Base-by-base conservation (phyloP, 2,113 vertebrate species). In the Geococcyx californianus region DNA sequence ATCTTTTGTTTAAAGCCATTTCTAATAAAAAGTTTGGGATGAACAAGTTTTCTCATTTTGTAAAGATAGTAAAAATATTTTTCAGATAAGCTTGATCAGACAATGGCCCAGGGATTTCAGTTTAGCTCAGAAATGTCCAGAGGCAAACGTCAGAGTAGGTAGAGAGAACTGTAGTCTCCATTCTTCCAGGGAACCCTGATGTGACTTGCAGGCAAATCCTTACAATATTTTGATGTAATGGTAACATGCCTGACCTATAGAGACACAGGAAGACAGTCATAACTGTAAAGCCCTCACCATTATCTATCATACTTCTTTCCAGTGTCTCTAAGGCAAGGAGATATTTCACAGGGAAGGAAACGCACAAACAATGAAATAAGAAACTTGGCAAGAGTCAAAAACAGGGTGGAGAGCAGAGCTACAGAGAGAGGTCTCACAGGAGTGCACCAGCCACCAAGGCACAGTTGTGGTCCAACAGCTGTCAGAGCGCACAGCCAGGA, bases 21-120 rank as follows among this genome's bases (percentile, higher is more conserved):
- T 87, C 58, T 93, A 89, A 51, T 33, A 91, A 75, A 10, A 45
- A 36, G 49, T 14, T 87, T 70, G 73, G 40, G 69, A 75, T 84
- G 34, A 78, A 82, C 34, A 84, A 44, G 40, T 84, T 92, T 89
- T 84, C 84, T 84, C 62, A 78, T 75, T 95, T 87, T 49, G 26
- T 77, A 84, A 40, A 47, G 31, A n/a, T 45, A 87, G 29, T 52
- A 56, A 94, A 93, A 79, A n/a, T 33, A 75, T 56, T 87, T 87
- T 87, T 78, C 69, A 78, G 49, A 76, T 68, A 68, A 72, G 45
- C 49, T 79, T 68, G 77, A 60, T 90, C 52, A 67, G 47, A 68
- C 31, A 44, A 10, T 87, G 86, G 70, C 84, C 49, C 54, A 66
- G 66, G 31, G 49, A 95, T 91, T 87, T 91, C 77, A 92, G 23